Conservation (phyloP, 2,113 vertebrate species). For the Taurulus bubalis region DNA sequence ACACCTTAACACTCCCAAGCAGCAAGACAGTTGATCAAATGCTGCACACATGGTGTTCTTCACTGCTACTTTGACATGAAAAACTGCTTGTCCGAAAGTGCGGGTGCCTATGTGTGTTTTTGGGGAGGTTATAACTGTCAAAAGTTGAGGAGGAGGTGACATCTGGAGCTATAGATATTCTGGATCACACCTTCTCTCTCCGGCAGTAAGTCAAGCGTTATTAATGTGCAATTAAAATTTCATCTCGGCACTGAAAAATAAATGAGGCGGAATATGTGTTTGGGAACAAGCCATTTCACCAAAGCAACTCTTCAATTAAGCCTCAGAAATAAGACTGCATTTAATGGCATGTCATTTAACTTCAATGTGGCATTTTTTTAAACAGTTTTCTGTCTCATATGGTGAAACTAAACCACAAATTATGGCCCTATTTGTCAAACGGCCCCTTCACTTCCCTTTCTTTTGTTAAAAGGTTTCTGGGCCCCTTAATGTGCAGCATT, state of each 20-base stretch:
- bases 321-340: constrained; percentile 49
- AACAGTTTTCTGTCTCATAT: constrained; percentile 15
- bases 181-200: constrained; percentile 66
- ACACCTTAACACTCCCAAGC: constrained; percentile 28
- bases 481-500: neutral
- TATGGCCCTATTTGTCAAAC: constrained; percentile 37
- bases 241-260: constrained; percentile 77
- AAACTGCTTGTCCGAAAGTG: constrained; percentile 14
- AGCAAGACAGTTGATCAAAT: constrained; percentile 8
- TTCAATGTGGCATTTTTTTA: constrained; percentile 45
- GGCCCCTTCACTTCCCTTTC: neutral
- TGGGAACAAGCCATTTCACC: constrained; percentile 62
- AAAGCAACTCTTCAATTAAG: constrained; percentile 67
- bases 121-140: constrained; percentile 60
- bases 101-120: constrained; percentile 51
- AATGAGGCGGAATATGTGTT: constrained; percentile 74
- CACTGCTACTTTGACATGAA: constrained; percentile 36
- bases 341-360: constrained; percentile 55
- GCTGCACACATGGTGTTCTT: constrained; percentile 27
- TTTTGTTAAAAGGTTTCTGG: constrained; percentile 17
- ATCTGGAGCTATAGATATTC: constrained; percentile 65
- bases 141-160: constrained; percentile 50
- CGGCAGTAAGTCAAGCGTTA: constrained; percentile 68
- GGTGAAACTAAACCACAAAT: constrained; percentile 27
- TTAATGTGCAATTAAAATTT: constrained; percentile 82